Percentiles rank a stretch among this genome's conserved stretches.
These are phyloP conservation scores for Galleria mellonella DNA, from an alignment of 1,140 invertebrate species.

Conservation along the genomic window DNA sequence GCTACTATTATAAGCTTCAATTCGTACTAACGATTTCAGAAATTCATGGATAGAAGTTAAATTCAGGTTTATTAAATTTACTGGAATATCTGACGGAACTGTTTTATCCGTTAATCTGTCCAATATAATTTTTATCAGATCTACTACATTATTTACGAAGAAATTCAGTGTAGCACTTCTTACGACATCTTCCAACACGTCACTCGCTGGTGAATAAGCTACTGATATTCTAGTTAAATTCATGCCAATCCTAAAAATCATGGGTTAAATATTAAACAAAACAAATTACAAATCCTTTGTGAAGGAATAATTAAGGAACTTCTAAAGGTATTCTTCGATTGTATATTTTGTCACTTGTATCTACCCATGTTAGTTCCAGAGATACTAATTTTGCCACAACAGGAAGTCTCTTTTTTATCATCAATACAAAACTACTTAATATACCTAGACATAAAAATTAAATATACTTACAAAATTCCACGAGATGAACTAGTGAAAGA, in stretches of 20 bases:
- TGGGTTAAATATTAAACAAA: too few species aligned
- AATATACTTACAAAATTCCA: slow-evolving; percentile 50
- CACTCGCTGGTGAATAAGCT: slow-evolving; percentile 54
- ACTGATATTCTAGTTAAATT: slow-evolving; percentile 40
- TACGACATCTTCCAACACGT: slow-evolving; percentile 45
- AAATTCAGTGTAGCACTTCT: slow-evolving; percentile 35
- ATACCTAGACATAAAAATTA: too few species aligned
- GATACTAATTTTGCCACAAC: too few species aligned
- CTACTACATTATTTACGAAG: slow-evolving; percentile 27
- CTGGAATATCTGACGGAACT: not conserved
- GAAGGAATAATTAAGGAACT: too few species aligned
- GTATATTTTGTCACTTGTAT: too few species aligned
- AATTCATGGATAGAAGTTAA: slow-evolving; percentile 14
- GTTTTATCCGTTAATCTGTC: too few species aligned
- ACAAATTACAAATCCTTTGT: too few species aligned
- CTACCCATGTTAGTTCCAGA: too few species aligned
- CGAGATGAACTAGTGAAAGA: slow-evolving; percentile 34
- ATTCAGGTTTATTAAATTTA: too few species aligned
- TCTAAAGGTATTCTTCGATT: too few species aligned
- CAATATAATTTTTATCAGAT: slow-evolving; percentile 15
- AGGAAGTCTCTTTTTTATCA: too few species aligned
- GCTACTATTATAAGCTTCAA: slow-evolving; percentile 39
- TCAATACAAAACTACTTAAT: too few species aligned
- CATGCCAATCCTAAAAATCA: slow-evolving; percentile 40
- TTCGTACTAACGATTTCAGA: slow-evolving; percentile 28